Base-by-base conservation (phyloP, 92 coral and sea anemone genomes). In the Porites lobata region DNA sequence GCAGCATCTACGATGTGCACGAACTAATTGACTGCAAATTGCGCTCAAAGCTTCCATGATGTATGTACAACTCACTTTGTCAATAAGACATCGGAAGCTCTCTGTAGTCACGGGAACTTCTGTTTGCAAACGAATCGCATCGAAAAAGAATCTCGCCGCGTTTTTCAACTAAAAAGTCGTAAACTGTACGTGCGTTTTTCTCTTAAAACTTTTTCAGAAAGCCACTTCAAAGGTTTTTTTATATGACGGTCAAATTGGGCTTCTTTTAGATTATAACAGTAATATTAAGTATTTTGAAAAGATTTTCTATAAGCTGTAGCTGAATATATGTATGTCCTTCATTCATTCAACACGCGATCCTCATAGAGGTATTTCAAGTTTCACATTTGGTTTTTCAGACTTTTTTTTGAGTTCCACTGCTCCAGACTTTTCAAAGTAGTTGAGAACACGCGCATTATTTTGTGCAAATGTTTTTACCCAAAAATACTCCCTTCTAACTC, bases 21-120 rank as follows among this genome's bases (percentile, higher is more conserved):
- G 65, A 74, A n/a, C 67, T 84, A 84, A 84, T 73, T 84, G 87
- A 84, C 81, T 73, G 21, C 73, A 84, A 84, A 84, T 84, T 74
- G 29, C 87, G 80, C 19, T 73, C 73, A 84, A 72, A 75, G 32
- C 73, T 67, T 59, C 62, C 72, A 74, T 38, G 73, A 65, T 65
- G 63, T 84, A 65, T 65, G 63, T 84, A 72, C 87, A 74, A 61
- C 74, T 47, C 65, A 62, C 50, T 65, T 84, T 84, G 87, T 73
- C 80, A 84, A 84, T 75, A 75, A 75, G 43, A 47, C 70, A 83
- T 72, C 87, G 87, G 62, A 43, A 47, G 87, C 69, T 63, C 65
- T 26, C 6, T 70, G n/a, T 70, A 38, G 86, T 82, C 86, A 82
- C 78, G 86, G 24, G 32, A 82, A 71, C 78, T 72, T 21, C 59